phyloP scores from a whole-genome alignment of 2,113 vertebrate species.

The Ammodytes dubius region DNA sequence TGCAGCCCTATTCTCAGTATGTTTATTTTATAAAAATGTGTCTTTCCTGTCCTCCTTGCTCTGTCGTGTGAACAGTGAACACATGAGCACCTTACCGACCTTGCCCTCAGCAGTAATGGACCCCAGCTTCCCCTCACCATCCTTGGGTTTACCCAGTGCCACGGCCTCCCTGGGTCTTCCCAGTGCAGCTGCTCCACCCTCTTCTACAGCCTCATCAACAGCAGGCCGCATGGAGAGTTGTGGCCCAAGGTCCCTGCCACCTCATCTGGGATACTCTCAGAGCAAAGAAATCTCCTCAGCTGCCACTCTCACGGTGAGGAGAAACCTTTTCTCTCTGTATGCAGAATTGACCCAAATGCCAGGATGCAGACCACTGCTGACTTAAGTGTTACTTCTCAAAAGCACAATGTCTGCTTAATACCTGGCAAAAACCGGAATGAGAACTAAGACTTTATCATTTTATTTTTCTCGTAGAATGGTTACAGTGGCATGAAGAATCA shows the following conservation, averaged over 20 bases:
- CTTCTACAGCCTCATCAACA: conserved; percentile 59
- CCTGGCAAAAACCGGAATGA: not conserved
- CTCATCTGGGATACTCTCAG: conserved; percentile 78
- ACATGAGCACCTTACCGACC: conserved; percentile 74
- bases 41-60: not conserved
- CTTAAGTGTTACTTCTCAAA: not conserved
- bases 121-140: conserved; percentile 80
- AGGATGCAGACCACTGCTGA: not conserved
- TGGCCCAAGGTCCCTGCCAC: conserved; percentile 65
- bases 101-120: conserved; percentile 74
- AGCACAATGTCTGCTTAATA: not conserved
- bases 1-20: not conserved
- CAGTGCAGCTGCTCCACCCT: conserved; percentile 65
- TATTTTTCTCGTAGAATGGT: conserved; percentile 88
- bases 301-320: conserved; percentile 71
- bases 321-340: not conserved
- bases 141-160: conserved; percentile 79
- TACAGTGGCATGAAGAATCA: conserved; percentile 87
- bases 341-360: not conserved
- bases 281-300: conserved; percentile 73
- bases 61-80: conserved; percentile 73
- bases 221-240: conserved; percentile 70
- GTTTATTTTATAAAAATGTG: not conserved
- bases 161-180: conserved; percentile 76
- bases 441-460: not conserved